These are phyloP conservation scores for Pseudochirops corinnae DNA, from an alignment of 2,797 vertebrate genomes.

Conservation along the genomic window DNA sequence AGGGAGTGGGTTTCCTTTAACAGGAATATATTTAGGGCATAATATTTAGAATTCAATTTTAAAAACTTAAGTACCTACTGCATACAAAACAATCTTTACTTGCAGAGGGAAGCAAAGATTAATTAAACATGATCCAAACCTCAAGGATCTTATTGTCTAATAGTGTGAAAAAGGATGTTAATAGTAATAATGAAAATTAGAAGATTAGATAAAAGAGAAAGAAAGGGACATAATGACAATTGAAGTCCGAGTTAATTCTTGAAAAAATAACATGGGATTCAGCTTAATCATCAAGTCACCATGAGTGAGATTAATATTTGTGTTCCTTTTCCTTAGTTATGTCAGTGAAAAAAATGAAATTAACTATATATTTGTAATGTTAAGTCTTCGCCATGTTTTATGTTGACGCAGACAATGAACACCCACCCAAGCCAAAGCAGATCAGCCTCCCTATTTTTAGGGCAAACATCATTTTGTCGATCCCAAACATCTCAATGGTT, in stretches of 20 bases:
- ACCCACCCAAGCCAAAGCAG: conserved; percentile 81
- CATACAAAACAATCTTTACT: not conserved
- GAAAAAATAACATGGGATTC: not conserved
- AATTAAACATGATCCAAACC: not conserved
- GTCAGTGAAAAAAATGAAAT: not conserved
- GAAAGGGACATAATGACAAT: not conserved
- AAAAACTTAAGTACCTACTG: not conserved
- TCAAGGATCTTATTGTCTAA: not conserved
- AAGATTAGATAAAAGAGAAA: not conserved
- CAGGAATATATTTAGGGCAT: not conserved
- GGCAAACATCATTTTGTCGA: conserved; percentile 89
- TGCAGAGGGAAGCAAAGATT: not conserved
- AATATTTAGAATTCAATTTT: not conserved
- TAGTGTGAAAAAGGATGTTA: not conserved
- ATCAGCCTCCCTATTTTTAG: conserved; percentile 89
- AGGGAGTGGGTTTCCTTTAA: not conserved
- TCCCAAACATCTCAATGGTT: conserved; percentile 91
- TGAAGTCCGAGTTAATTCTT: not conserved
- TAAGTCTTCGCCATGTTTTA: conserved; percentile 6
- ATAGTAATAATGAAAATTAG: not conserved
- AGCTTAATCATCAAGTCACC: not conserved
- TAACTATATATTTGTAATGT: conserved; percentile 8
- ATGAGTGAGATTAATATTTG: not conserved
- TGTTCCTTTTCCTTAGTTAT: conserved; percentile 21
- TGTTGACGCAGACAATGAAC: conserved; percentile 84